A percentile compares a stretch with the other conserved stretches of the same genome.
Evolutionary conservation across 1,140 invertebrate species (phyloP).

Genomic region (Bradynema listronoti): DNA sequence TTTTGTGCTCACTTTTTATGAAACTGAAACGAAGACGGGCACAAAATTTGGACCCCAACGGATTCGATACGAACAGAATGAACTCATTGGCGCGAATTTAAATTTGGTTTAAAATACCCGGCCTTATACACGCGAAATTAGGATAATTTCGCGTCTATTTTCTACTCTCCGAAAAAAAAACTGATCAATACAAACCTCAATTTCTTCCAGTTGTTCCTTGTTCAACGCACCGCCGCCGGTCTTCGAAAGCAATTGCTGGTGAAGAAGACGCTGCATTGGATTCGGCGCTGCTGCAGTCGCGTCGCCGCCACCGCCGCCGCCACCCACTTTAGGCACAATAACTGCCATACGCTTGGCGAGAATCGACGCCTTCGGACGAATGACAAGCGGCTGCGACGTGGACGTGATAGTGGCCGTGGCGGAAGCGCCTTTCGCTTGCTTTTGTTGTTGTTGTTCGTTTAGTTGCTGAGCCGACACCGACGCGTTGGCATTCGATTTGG

Average conservation of each 20-base stretch:
- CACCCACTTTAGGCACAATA: conserved; percentile 11
- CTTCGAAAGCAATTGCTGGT: not conserved
- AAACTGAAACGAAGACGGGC: too few species aligned
- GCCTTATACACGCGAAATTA: too few species aligned
- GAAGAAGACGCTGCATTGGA: not conserved
- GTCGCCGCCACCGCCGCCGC: not conserved
- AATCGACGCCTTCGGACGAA: too few species aligned
- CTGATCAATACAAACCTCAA: conserved; percentile 23
- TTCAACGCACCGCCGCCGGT: conserved; percentile 21
- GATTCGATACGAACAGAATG: too few species aligned
- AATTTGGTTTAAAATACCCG: not conserved
- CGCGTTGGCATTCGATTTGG: too few species aligned
- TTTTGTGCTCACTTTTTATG: not conserved
- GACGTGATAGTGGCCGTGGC: too few species aligned
- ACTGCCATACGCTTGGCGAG: not conserved
- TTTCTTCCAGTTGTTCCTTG: conserved; percentile 36
- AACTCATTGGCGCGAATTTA: not conserved
- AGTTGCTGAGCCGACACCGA: too few species aligned
- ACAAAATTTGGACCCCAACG: too few species aligned
- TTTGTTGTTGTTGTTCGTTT: too few species aligned
- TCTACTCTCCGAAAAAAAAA: too few species aligned
- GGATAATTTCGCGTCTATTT: too few species aligned
- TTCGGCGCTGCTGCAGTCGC: conserved; percentile 8
- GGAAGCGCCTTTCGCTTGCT: too few species aligned
- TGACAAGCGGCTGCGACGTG: not conserved